These are phyloP conservation scores for Microctenopoma stevenorrisi DNA, from an alignment of 2,797 vertebrate species.

Conservation along the genomic window DNA sequence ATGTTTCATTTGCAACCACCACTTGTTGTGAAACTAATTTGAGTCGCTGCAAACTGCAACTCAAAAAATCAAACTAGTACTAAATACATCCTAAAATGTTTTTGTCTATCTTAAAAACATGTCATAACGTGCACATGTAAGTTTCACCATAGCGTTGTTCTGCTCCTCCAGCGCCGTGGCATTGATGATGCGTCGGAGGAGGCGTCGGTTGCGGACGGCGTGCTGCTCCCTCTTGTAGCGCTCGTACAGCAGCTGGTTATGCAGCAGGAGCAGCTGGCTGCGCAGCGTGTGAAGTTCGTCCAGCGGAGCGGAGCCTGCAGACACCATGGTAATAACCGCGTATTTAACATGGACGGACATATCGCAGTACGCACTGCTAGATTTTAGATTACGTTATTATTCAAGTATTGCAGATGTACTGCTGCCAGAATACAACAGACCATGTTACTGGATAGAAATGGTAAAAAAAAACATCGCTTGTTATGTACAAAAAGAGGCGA, in stretches of 20 bases:
- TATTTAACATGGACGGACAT: slow-evolving; percentile 42
- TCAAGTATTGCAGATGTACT: slow-evolving; percentile 2
- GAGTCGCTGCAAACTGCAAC: not conserved
- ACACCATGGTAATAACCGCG: slow-evolving; percentile 35
- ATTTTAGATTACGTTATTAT: slow-evolving; percentile 16
- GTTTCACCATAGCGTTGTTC: slow-evolving; percentile 94
- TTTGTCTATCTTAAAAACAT: too few species aligned
- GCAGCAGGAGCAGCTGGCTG: slow-evolving; percentile 94
- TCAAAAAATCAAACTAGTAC: not conserved
- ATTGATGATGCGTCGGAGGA: slow-evolving; percentile 93
- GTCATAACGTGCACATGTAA: not conserved
- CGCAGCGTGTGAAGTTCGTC: slow-evolving; percentile 95
- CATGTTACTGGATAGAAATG: not conserved
- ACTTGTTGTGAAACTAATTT: not conserved
- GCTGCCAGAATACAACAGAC: not conserved
- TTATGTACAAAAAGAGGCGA: not conserved
- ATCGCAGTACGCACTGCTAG: not conserved
- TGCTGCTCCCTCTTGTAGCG: slow-evolving; percentile 98
- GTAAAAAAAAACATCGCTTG: slow-evolving; percentile 4
- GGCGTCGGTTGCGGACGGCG: slow-evolving; percentile 93
- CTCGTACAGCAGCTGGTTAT: slow-evolving; percentile 96
- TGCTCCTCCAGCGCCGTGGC: slow-evolving; percentile 96
- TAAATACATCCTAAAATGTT: too few species aligned
- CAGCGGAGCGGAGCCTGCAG: slow-evolving; percentile 90
- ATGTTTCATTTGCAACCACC: slow-evolving; percentile 14